Base-by-base conservation (phyloP, 2,797 vertebrate species). In the Martes flavigula region DNA sequence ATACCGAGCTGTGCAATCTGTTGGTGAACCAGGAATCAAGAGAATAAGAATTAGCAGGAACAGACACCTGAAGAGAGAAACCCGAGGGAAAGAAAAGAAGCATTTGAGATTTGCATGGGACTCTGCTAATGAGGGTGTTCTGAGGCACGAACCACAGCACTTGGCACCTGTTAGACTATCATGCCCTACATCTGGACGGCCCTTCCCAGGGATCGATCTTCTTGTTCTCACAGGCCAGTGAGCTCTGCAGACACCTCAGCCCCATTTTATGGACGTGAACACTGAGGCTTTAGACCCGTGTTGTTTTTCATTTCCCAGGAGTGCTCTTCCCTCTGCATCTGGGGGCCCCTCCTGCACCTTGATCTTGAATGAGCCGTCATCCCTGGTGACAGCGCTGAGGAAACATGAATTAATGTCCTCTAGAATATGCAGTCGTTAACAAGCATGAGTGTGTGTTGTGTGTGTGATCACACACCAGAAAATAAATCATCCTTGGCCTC, bases 11-110 rank as follows among this genome's bases (percentile, higher is more conserved):
- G 3, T 4, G 0, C 21, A 77, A 2, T 90, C 92, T 46, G 88
- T 90, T 84, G 66, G n/a, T 14, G 0, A 56, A 84, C 48, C 66
- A 60, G 21, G 95, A 91, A 97, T 79, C 85, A 91, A 66, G 72
- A 72, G 89, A n/a, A 21, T 91, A 70, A 95, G 25, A 95, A 56
- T 58, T 66, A 30, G 35, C 87, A 4, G 58, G n/a, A 56, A 46
- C 58, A 77, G 89, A 91, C 70, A 40, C 64, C 64, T 87, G 38
- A 27, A 23, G 30, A 93, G 30, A 92, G 72, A 97, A 97, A 92
- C n/a, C 30, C 0, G 35, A 84, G 46, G 60, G 68, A 27, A 73
- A 96, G 60, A 43, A 75, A 77, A 87, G 58, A 27, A 90, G 20
- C n/a, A 12, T 75, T 68, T 91, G 56, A 48, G 54, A 82, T 79